A percentile compares a stretch with the other conserved stretches of the same genome.
phyloP scores from a whole-genome alignment of 2,888 invertebrate genomes.

The Neoascia interrupta region DNA sequence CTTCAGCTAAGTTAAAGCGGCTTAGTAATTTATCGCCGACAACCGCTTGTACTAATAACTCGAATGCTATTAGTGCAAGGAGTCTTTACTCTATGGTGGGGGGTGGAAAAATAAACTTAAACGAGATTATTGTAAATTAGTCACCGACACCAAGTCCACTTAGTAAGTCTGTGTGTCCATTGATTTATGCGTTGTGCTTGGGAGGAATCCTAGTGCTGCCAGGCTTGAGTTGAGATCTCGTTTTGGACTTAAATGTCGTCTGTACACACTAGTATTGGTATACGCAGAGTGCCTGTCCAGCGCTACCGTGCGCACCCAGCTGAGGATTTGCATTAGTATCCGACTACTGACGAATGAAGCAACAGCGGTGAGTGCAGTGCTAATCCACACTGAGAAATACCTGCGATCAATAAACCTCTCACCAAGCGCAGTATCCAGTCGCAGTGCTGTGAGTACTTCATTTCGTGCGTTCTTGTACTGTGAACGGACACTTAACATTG shows the following conservation, averaged over 20 bases:
- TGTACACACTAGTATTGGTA: not conserved
- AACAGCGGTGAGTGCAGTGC: constrained; percentile 34
- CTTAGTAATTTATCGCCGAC: constrained; percentile 65
- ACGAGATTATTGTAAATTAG: constrained; percentile 67
- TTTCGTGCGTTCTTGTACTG: constrained; percentile 44
- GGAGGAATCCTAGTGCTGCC: constrained; percentile 25
- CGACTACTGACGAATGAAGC: constrained; percentile 55
- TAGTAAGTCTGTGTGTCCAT: constrained; percentile 56
- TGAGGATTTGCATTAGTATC: constrained; percentile 63
- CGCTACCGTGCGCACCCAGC: constrained; percentile 54
- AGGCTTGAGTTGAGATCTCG: constrained; percentile 49
- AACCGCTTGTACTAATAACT: constrained; percentile 66
- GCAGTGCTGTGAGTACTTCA: constrained; percentile 57
- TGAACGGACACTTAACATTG: constrained; percentile 49
- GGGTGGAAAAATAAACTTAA: constrained; percentile 21
- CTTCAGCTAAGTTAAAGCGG: constrained; percentile 51
- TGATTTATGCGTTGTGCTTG: constrained; percentile 60
- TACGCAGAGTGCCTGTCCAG: constrained; percentile 2
- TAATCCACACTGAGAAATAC: constrained; percentile 63
- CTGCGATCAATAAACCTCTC: constrained; percentile 65
- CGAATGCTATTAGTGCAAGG: constrained; percentile 62
- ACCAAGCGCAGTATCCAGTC: constrained; percentile 27
- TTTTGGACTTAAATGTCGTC: constrained; percentile 48
- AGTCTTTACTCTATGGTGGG: not conserved
- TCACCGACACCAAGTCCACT: constrained; percentile 49